Conservation (phyloP, 2,113 vertebrate species). For the Poecile atricapillus region DNA sequence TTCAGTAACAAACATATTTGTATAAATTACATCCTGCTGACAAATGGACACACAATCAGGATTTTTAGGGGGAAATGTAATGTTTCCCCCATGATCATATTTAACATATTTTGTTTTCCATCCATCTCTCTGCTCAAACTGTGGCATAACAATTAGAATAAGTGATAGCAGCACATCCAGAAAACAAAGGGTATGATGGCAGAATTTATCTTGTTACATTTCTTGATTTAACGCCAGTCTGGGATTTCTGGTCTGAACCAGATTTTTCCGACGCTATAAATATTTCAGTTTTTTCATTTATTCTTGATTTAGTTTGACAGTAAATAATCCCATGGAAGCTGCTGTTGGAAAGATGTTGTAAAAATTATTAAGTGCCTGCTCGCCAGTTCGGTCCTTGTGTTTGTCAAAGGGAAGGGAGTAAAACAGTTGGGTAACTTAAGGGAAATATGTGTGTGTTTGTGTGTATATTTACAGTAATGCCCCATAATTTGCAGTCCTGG, state of each 20-base stretch:
- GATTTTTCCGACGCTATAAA: slow-evolving; percentile 59
- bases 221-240: slow-evolving; percentile 41
- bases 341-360: slow-evolving; percentile 44
- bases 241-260: slow-evolving; percentile 45
- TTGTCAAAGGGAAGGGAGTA: slow-evolving; percentile 30
- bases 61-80: slow-evolving; percentile 18
- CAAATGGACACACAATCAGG: background rate
- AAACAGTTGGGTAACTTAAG: slow-evolving; percentile 20
- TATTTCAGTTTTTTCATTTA: slow-evolving; percentile 70
- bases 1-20: slow-evolving; percentile 37
- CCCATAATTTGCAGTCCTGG: background rate
- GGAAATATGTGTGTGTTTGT: background rate
- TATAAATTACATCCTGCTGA: slow-evolving; percentile 40
- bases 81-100: slow-evolving; percentile 17
- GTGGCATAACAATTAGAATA: slow-evolving; percentile 63
- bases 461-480: background rate
- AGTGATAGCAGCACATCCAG: slow-evolving; percentile 45
- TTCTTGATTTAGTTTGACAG: slow-evolving; percentile 64
- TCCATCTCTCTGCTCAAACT: slow-evolving; percentile 34
- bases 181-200: slow-evolving; percentile 56
- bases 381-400: slow-evolving; percentile 3
- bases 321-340: slow-evolving; percentile 66
- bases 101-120: slow-evolving; percentile 4
- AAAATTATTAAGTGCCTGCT: slow-evolving; percentile 57
- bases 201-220: slow-evolving; percentile 59